A percentile compares a stretch with the other conserved stretches of the same genome.
phyloP scores from a whole-genome alignment of 2,113 vertebrate species.

The Chlorodrepanis virens region DNA sequence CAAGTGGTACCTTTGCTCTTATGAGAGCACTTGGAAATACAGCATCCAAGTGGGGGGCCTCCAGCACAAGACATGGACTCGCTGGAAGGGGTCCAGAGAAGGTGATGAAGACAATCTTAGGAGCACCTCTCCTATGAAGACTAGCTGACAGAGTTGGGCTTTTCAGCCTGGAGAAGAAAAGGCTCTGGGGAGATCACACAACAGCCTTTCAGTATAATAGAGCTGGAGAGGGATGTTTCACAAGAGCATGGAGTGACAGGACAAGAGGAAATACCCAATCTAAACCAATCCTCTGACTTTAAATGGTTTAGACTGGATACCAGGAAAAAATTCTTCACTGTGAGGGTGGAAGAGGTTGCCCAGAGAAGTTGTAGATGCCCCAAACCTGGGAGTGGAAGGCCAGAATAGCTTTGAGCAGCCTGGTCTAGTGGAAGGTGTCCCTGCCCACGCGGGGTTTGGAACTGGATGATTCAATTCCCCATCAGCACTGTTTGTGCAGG shows the following conservation, averaged over 20 bases:
- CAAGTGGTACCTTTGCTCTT: neutral
- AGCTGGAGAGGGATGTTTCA: neutral
- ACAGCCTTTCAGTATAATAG: neutral
- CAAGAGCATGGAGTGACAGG: neutral
- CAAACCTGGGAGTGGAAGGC: neutral
- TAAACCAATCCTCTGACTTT: neutral
- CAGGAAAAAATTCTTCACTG: neutral
- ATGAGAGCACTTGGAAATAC: neutral
- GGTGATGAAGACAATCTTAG: neutral
- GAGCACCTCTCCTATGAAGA: neutral
- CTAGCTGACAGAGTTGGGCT: neutral
- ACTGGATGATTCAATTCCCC: neutral
- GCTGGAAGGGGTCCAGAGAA: neutral
- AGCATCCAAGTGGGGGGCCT: neutral
- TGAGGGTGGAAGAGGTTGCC: neutral
- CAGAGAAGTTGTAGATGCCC: neutral
- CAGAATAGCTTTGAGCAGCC: neutral
- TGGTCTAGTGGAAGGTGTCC: neutral
- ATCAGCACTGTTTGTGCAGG: neutral
- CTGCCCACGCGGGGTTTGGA: neutral
- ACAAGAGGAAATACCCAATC: neutral
- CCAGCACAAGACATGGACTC: neutral
- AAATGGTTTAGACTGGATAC: neutral
- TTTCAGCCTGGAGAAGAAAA: neutral
- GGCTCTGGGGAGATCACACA: neutral